These are phyloP conservation scores for Cyclura pinguis DNA, from an alignment of 2,797 vertebrate genomes.

Conservation along the genomic window DNA sequence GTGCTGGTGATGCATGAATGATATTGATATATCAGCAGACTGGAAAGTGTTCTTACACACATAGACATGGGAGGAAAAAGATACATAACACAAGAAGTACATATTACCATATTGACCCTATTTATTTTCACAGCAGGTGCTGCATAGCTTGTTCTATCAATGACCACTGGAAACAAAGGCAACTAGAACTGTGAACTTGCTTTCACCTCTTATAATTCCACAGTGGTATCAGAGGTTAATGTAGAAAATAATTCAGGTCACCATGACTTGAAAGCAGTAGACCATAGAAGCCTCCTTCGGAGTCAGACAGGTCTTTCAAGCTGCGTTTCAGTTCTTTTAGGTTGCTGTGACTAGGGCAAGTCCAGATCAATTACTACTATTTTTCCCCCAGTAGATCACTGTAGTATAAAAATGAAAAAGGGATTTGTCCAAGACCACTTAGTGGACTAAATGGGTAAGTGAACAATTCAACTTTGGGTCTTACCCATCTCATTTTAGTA, in stretches of 20 bases:
- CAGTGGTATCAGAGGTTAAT: conserved; percentile 61
- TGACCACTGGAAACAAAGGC: conserved; percentile 55
- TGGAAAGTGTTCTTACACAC: conserved; percentile 31
- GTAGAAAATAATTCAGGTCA: conserved; percentile 64
- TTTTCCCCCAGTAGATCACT: neutral
- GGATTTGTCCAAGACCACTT: neutral
- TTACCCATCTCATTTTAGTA: neutral
- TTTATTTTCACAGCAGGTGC: conserved; percentile 61
- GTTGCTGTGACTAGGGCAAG: conserved; percentile 39
- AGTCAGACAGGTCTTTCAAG: conserved; percentile 41
- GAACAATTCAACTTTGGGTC: neutral
- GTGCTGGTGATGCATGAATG: conserved; percentile 25
- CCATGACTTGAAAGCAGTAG: conserved; percentile 40
- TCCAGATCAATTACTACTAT: neutral
- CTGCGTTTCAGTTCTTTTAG: conserved; percentile 46
- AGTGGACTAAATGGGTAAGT: neutral
- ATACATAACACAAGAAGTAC: conserved; percentile 29
- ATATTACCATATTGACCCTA: conserved; percentile 37
- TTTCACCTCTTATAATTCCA: conserved; percentile 57
- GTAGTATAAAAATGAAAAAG: neutral
- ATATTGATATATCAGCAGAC: conserved; percentile 31
- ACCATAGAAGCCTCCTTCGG: conserved; percentile 33
- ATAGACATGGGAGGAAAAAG: conserved; percentile 33
- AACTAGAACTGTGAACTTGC: conserved; percentile 53
- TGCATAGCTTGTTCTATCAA: conserved; percentile 55